Conservation (phyloP, 2,888 invertebrate species). For the Petrolisthes cinctipes region DNA sequence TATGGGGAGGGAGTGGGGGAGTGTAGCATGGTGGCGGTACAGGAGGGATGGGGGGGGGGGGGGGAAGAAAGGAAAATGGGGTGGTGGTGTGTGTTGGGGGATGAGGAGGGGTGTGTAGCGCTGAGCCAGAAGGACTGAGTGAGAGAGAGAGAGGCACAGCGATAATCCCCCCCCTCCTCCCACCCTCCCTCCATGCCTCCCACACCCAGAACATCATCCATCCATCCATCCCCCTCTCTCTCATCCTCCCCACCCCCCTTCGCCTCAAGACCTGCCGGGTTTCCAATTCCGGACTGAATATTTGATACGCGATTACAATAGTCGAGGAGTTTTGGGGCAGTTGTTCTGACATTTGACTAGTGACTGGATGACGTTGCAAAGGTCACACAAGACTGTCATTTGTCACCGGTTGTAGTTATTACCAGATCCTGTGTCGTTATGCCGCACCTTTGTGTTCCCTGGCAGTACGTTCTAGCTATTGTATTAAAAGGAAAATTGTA, state of each 20-base stretch:
- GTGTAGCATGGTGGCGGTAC: too few species aligned
- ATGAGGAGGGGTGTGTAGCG: not conserved
- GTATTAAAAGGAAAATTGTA: too few species aligned
- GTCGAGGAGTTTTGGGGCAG: not conserved
- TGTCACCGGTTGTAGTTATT: not conserved
- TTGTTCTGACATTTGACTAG: not conserved
- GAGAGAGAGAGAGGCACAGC: not conserved
- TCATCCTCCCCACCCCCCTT: not conserved
- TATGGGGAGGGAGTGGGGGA: not conserved
- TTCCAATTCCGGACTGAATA: not conserved
- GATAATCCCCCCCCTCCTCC: constrained; percentile 16
- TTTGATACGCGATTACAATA: constrained; percentile 28
- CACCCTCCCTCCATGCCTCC: not conserved
- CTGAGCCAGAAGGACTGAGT: too few species aligned
- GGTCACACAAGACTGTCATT: not conserved
- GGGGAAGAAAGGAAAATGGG: not conserved
- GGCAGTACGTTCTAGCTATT: too few species aligned
- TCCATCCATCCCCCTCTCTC: not conserved
- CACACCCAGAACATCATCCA: not conserved
- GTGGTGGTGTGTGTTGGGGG: not conserved
- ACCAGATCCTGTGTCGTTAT: not conserved
- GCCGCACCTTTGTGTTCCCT: not conserved
- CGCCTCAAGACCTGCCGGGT: not conserved
- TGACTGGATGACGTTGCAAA: not conserved
- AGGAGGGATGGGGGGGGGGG: not conserved